Conservation (phyloP, 2,113 vertebrate genomes). For the Plotosus lineatus region DNA sequence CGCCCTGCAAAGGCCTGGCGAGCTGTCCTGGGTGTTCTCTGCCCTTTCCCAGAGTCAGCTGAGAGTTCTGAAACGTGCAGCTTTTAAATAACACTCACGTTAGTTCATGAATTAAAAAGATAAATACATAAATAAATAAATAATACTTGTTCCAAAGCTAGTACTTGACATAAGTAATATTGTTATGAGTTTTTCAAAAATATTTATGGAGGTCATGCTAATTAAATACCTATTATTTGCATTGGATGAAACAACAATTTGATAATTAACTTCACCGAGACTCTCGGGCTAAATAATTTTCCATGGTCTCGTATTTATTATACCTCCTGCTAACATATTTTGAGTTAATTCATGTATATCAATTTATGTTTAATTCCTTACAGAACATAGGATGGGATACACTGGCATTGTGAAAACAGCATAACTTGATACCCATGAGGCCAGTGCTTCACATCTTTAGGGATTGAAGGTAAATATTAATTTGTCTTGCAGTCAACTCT, state of each 20-base stretch:
- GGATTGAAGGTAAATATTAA: constrained; percentile 32
- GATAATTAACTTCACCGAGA: background rate
- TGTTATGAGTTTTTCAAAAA: too few species aligned
- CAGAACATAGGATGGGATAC: background rate
- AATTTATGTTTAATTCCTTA: background rate
- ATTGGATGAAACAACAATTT: background rate
- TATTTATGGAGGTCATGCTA: too few species aligned
- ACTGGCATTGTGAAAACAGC: background rate
- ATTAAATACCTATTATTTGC: background rate
- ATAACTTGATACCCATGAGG: constrained; percentile 1
- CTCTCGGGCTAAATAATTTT: too few species aligned
- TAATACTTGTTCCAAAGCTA: too few species aligned
- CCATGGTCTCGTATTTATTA: background rate
- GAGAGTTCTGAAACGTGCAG: too few species aligned
- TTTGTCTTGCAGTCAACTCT: constrained; percentile 39
- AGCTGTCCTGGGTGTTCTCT: too few species aligned
- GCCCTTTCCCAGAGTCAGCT: too few species aligned
- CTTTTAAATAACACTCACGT: too few species aligned
- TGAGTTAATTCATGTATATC: background rate
- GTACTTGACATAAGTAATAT: too few species aligned
- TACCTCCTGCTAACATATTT: background rate
- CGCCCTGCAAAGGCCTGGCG: too few species aligned
- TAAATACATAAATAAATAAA: too few species aligned
- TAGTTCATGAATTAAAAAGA: too few species aligned
- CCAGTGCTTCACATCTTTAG: background rate